phyloP scores from a whole-genome alignment of 2,888 invertebrate genomes.

The Cylindroiulus punctatus region DNA sequence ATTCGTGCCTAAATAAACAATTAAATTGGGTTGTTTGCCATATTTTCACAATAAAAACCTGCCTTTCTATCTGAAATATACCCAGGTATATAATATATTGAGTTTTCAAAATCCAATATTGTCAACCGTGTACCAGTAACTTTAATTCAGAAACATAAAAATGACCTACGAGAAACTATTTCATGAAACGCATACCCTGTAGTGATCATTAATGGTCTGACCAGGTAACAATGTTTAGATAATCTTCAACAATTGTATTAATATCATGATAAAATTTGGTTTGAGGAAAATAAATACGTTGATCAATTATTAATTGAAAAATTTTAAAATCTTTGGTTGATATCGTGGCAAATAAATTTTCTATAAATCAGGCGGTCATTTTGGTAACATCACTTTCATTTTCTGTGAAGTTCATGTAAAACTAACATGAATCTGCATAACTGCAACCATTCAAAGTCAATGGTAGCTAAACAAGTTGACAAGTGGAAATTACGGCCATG shows the following conservation, averaged over 20 bases:
- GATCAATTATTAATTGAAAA: neutral
- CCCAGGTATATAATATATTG: no score
- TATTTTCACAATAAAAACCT: no score
- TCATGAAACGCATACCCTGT: neutral
- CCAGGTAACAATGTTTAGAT: constrained; percentile 1
- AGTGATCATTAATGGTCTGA: neutral
- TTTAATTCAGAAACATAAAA: no score
- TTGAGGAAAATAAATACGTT: neutral
- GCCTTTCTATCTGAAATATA: no score
- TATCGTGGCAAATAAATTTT: neutral
- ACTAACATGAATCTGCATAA: neutral
- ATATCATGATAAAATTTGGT: neutral
- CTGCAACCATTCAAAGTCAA: neutral
- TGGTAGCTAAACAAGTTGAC: no score
- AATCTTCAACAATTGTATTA: neutral
- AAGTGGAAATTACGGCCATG: no score
- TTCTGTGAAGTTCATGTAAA: neutral
- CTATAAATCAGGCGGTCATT: neutral
- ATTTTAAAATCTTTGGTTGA: constrained; percentile 28
- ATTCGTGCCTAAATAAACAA: no score
- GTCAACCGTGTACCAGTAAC: no score
- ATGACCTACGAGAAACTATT: neutral
- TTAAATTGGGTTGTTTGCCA: no score
- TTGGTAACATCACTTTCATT: neutral
- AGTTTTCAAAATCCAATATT: no score